Base-by-base conservation (phyloP, 2,797 vertebrate genomes). In the Neomorphus geoffroyi region DNA sequence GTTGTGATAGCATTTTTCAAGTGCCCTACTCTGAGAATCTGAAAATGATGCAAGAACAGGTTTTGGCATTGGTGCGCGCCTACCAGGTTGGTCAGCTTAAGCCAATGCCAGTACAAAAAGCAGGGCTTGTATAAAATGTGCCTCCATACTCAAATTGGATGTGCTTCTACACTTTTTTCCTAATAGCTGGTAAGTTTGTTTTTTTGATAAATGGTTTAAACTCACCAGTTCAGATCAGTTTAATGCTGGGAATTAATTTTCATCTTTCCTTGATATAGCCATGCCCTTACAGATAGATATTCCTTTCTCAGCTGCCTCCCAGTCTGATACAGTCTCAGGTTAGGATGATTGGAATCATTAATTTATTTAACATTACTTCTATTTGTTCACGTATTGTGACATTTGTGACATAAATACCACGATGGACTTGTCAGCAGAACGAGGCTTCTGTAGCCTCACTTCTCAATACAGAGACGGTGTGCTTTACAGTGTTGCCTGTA, bases 101-200 rank as follows among this genome's bases (percentile, higher is more conserved):
- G 48, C 4, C 10, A 41, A 28, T 39, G 15, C 9, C 39, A 46
- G 35, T 13, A 50, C 16, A 74, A 78, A 35, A 21, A 65, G 5
- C 4, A 67, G 28, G 27, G 71, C 17, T 27, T 48, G 3, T 7
- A 70, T 33, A 17, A 66, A 56, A 62, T 28, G 12, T 46, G 11
- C 5, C 18, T 54, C n/a, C 27, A 7, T 1, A 0, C 3, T 30
- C 21, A 39, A 48, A 41, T 0, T 64, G 27, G 4, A 17, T 66
- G 23, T 35, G 14, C 2, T 4, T 5, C 14, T 75, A 14, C 2
- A 7, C 4, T 61, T 41, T 51, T 66, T 46, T 27, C 10, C 9
- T 33, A 54, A 60, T 19, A 79, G 18, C 15, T 30, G 5, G 3
- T 5, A 56, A 19, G 2, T 32, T 60, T 46, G 1, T 2, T 8